phyloP scores from a whole-genome alignment of 1,140 invertebrate genomes.

The Drosophila kurseongensis region DNA sequence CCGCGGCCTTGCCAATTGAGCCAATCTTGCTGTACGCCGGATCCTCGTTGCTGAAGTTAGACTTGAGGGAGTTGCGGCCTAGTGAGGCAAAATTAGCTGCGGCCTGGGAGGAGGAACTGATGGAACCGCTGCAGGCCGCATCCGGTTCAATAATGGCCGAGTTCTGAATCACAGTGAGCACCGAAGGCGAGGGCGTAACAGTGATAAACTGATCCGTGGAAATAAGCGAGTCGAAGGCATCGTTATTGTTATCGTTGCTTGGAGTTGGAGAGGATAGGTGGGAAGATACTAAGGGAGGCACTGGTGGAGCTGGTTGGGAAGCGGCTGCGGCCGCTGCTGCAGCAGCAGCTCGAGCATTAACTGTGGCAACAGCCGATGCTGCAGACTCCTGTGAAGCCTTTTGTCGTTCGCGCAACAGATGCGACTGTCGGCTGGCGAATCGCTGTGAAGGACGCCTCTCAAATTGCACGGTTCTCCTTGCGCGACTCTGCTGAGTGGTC shows the following conservation, averaged over 20 bases:
- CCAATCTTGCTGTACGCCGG: conserved; percentile 80
- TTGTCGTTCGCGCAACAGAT: conserved; percentile 91
- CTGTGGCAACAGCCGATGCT: conserved; percentile 79
- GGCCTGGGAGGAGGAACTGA: conserved; percentile 70
- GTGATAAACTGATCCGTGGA: conserved; percentile 66
- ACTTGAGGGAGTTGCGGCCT: conserved; percentile 78
- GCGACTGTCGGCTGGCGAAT: conserved; percentile 95
- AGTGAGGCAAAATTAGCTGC: conserved; percentile 65
- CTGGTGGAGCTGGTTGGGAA: conserved; percentile 34
- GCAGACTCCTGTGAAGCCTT: conserved; percentile 85
- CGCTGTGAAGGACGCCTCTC: conserved; percentile 98
- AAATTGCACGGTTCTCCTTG: conserved; percentile 96
- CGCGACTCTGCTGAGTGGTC: conserved; percentile 94
- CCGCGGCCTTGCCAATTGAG: conserved; percentile 79
- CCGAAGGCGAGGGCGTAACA: conserved; percentile 78
- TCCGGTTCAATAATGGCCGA: conserved; percentile 75
- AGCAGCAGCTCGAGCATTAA: conserved; percentile 73
- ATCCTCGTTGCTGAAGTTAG: conserved; percentile 81
- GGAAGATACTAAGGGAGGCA: conserved; percentile 24
- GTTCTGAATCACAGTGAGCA: conserved; percentile 83
- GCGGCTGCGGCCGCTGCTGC: conserved; percentile 78
- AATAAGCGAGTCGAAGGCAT: conserved; percentile 74
- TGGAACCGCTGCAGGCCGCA: conserved; percentile 68
- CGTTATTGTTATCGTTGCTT: conserved; percentile 77
- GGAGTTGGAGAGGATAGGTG: conserved; percentile 22